Evolutionary conservation across 2,888 invertebrate species (phyloP).

Genomic region (Lumbricus terrestris): DNA sequence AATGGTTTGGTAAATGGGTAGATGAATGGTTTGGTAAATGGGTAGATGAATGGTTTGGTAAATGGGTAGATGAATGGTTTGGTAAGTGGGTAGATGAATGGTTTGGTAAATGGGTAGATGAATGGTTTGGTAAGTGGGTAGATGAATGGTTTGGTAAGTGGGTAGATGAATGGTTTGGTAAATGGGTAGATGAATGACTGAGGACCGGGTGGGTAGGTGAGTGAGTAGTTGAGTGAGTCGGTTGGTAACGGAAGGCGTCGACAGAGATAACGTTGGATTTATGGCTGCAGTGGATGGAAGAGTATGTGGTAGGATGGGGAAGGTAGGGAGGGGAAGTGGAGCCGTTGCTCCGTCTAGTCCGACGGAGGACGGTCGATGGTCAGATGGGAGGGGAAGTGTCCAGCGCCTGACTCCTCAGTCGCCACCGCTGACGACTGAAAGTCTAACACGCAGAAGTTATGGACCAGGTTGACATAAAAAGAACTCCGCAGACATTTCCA

Average conservation of each 20-base stretch:
- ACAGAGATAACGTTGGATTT: not conserved
- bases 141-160: not conserved
- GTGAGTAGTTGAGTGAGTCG: not conserved
- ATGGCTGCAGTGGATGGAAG: not conserved
- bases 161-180: not conserved
- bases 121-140: not conserved
- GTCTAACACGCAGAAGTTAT: conserved; percentile 19
- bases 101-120: too few relatives aligned
- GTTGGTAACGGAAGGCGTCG: not conserved
- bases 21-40: not conserved
- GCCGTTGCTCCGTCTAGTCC: not conserved
- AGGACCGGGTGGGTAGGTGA: not conserved
- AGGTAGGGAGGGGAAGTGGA: too few relatives aligned
- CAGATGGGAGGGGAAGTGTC: not conserved
- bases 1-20: too few relatives aligned
- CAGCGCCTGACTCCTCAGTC: too few relatives aligned
- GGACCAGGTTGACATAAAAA: not conserved
- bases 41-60: not conserved
- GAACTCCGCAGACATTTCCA: not conserved
- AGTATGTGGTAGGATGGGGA: too few relatives aligned
- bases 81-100: not conserved
- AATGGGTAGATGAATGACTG: too few relatives aligned
- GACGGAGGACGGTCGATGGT: not conserved
- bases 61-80: not conserved
- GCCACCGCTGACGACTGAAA: not conserved